A percentile compares a stretch with the other conserved stretches of the same genome.
These are phyloP conservation scores for Ametastegia equiseti DNA, from an alignment of 2,888 invertebrate species.

Conservation along the genomic window DNA sequence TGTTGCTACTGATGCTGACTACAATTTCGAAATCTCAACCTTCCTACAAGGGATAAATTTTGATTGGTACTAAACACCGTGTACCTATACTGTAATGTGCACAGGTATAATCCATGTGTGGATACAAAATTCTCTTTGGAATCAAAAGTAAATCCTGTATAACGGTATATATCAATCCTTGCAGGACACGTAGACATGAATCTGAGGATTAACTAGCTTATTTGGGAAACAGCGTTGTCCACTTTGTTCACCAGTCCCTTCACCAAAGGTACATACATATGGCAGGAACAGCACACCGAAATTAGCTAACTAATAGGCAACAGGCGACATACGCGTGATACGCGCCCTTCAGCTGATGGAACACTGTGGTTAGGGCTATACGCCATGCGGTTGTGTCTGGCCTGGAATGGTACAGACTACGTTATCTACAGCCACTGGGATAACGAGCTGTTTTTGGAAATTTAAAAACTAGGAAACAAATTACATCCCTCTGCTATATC, in stretches of 20 bases:
- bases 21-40: neutral
- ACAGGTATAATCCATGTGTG: neutral
- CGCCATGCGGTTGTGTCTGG: neutral
- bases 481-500: neutral
- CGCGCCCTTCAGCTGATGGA: constrained; percentile 20
- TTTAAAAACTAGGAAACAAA: constrained; percentile 12
- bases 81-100: neutral
- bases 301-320: constrained; percentile 31
- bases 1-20: neutral
- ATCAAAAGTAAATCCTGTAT: neutral
- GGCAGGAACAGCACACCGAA: neutral
- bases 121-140: neutral
- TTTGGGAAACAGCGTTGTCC: neutral
- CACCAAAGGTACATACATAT: neutral
- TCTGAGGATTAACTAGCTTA: neutral
- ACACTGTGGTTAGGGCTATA: neutral
- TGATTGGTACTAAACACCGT: neutral
- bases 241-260: neutral
- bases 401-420: neutral
- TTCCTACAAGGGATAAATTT: neutral
- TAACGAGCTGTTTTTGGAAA: constrained; percentile 25
- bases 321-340: constrained; percentile 5
- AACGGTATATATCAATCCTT: no score
- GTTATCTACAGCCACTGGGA: constrained; percentile 20
- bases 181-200: neutral